Evolutionary conservation across 2,797 vertebrate genomes (phyloP), one percentile per base, ranked within the genome.

Genomic region (Halcyon chelicuti): DNA sequence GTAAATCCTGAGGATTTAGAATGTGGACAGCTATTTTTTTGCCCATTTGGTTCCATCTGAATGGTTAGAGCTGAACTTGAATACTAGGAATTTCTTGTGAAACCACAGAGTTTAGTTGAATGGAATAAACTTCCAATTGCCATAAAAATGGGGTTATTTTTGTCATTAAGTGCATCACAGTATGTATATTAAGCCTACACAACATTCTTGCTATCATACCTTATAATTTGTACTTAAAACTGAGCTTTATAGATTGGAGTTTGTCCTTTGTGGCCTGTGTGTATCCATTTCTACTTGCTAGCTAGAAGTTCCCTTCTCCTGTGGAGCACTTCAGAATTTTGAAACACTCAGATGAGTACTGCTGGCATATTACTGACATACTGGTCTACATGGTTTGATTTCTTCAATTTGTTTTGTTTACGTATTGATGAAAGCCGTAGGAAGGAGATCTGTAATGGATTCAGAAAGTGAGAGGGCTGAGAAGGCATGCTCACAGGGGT

Each of bases 401-500:
- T 87, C 37, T 37, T 90, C 37, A 18, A 0, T 78, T 88, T 86
- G 66, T 54, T 90, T 55, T 62, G 35, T 60, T 9, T 79, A 62
- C 23, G 14, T 66, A 0, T 81, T 88, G 70, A 78, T 26, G 17
- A 17, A 54, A 84, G 42, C 67, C 58, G 42, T 20, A 42, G 77
- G 55, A 61, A 65, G 31, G 49, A 81, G 46, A 67, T 63, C 14
- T 52, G 39, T 39, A 47, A 29, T 10, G 37, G 37, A 37, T 61
- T 84, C 40, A 61, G 88, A 54, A 83, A 80, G 22, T 5, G 49
- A 74, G 35, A 80, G 42, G 62, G 20, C 29, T 55, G 47, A 73
- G 47, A n/a, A 55, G 39, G 19, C 25, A 28, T 0, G 1, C 29
- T 73, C 23, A 26, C 28, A 49, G 63, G 25, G 8, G 1, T 18